Base-by-base conservation (phyloP, 2,113 vertebrate species). In the Aptenodytes patagonicus region DNA sequence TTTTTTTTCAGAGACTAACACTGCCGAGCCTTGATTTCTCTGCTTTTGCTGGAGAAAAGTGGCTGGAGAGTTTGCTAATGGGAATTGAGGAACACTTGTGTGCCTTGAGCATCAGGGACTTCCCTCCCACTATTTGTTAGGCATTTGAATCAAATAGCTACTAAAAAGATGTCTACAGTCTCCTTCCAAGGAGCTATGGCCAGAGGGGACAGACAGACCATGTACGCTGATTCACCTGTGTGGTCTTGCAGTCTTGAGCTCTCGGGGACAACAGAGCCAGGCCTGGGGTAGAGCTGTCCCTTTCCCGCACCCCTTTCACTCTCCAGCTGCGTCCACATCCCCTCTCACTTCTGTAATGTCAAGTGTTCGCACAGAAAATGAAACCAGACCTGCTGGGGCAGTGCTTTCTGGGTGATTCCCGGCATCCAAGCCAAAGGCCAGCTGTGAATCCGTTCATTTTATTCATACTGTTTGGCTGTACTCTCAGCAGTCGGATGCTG, bases 261-360 rank as follows among this genome's bases (percentile, higher is more conserved):
- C 46, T 49, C 1, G 6, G 60, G n/a, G 13, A 76, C 6, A 87
- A 75, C 13, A 65, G 13, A 88, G 24, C 8, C 0, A 0, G 42
- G 11, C 24, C 16, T 70, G 36, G 65, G 16, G 12, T 44, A 80
- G 17, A 81, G 22, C 49, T 73, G 81, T 61, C 44, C 49, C 31
- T 51, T 86, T 83, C 12, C 51, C 0, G 0, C 28, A 66, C 4
- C 6, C 24, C 21, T 21, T n/a, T 68, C 42, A 24, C 62, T 46
- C 31, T 51, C 46, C 6, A 8, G 54, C 31, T 61, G 64, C 60
- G 73, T 40, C 16, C 60, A 52, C 36, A 84, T 57, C n/a, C 62
- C 18, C 49, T 93, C 85, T 93, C 11, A 0, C 38, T 93, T 91
- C 62, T 69, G 25, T 60, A 58, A 62, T n/a, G 17, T 38, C 28